Evolutionary conservation across 2,797 vertebrate species (phyloP).

Genomic region (Erithacus rubecula): DNA sequence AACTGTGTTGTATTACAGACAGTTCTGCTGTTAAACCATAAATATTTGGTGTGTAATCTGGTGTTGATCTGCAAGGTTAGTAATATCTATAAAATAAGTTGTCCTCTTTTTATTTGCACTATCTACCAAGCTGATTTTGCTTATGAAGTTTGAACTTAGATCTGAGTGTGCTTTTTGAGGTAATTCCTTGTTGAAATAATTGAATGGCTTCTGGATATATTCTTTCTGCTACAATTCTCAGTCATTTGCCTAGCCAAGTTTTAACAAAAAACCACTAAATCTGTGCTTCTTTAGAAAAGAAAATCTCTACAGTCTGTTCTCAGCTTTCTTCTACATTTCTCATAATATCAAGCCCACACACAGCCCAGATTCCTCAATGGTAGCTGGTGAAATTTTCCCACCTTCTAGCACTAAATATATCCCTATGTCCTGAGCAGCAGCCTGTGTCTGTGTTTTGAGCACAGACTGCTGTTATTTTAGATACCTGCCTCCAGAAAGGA

Average conservation of each 20-base stretch:
- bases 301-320: not conserved
- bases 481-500: not conserved
- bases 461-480: constrained; percentile 21
- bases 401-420: constrained; percentile 21
- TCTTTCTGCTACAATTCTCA: not conserved
- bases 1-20: not conserved
- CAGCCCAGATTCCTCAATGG: constrained; percentile 29
- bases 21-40: constrained; percentile 1
- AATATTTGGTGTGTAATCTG: constrained; percentile 33
- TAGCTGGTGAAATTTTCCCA: constrained; percentile 9
- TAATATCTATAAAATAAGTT: not conserved
- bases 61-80: not conserved
- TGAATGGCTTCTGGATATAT: not conserved
- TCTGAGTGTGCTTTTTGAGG: not conserved
- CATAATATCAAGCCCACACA: constrained; percentile 10
- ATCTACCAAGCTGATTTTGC: not conserved
- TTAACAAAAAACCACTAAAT: not conserved
- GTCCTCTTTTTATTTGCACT: not conserved
- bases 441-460: not conserved
- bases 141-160: not conserved
- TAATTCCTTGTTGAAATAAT: fast-evolving
- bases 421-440: not conserved
- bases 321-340: constrained; percentile 25
- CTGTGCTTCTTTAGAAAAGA: not conserved
- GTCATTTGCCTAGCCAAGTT: not conserved